Base-by-base conservation (phyloP, 30 jellyfish, hydroid and myxozoan species). In the Turritopsis rubra region DNA sequence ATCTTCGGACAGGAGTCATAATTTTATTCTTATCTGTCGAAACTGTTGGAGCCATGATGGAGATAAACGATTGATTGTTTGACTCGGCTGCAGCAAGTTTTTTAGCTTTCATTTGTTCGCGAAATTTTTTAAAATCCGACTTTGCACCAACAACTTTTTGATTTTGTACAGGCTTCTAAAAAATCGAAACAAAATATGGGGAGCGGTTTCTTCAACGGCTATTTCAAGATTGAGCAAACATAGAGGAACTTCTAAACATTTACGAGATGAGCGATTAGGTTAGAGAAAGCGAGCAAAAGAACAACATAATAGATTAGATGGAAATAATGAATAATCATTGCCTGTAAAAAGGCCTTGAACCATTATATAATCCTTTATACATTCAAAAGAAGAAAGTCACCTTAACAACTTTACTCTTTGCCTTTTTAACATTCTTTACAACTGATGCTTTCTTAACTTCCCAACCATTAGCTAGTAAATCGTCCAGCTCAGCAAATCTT, bases 401-500 rank as follows among this genome's bases (percentile, higher is more conserved):
- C 54, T 83, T 68, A 21, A 54, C 89, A 41, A 74, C 84, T 21
- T 21, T 75, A 52, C 73, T 89, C 77, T 84, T 75, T 27, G 65
- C 28, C 24, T 80, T 81, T 16, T 20, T 30, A 22, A 54, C 74
- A 27, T 25, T 76, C 71, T 65, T 88, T 0, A 52, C 87, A 19
- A 72, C 30, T 65, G 83, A 26, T 66, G 53, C 83, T 65, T 88
- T 21, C 66, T 72, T 84, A 4, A 24, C 82, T 79, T 54, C 75
- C 96, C 96, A 89, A 60, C 70, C 71, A 23, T 80, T 85, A 8
- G 73, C 27, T 72, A 72, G 66, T 75, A 19, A 30, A 16, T 53
- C 78, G 21, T 89, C 94, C 73, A 89, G 71, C 71, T 80, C 85
- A 18, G 52, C 76, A 78, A 84, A 89, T 65, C 89, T 80, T 71